Base-by-base conservation (phyloP, 2,797 vertebrate species). In the Girardinus metallicus region DNA sequence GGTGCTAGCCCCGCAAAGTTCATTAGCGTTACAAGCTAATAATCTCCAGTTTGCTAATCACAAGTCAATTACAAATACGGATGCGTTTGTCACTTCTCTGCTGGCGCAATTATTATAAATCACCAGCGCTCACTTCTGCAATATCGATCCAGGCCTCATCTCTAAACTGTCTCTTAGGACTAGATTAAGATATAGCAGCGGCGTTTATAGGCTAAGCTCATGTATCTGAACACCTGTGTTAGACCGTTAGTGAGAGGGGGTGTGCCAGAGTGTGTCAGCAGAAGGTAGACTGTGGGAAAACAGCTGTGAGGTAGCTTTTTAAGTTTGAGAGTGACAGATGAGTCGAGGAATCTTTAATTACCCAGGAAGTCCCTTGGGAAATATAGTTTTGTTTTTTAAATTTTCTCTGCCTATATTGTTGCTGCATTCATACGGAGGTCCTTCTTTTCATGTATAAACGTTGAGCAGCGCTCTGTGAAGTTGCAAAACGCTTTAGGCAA, bases 21-120 rank as follows among this genome's bases (percentile, higher is more conserved):
- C 86, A 90, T 94, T 93, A 91, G 87, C 1, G 71, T 60, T 85
- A 84, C 90, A 78, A 91, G 82, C 72, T 90, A 90, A 94, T 93
- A 89, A 93, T 88, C 85, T 87, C 75, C 84, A 49, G 71, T 86
- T 90, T 86, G 85, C 90, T 92, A 93, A 94, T 93, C 90, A 85
- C 85, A 53, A 93, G 88, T 94, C 86, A 85, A 87, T 94, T 91
- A 91, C 78, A 82, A 89, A 89, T 84, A 66, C 39, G 1, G 78
- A 88, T 79, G 82, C 80, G 77, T 87, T 87, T 80, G 87, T 88
- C 91, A 84, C 77, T 82, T 46, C 71, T 68, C 83, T 18, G 31
- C 74, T 78, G 31, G 77, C 26, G 16, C 81, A 84, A 83, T 91
- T 93, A 90, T 89, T 90, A 88, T 92, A 93, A 91, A 87, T 91